Evolutionary conservation across 2,113 vertebrate genomes (phyloP), one percentile per base, ranked within the genome.

Genomic region (Toxostoma redivivum): DNA sequence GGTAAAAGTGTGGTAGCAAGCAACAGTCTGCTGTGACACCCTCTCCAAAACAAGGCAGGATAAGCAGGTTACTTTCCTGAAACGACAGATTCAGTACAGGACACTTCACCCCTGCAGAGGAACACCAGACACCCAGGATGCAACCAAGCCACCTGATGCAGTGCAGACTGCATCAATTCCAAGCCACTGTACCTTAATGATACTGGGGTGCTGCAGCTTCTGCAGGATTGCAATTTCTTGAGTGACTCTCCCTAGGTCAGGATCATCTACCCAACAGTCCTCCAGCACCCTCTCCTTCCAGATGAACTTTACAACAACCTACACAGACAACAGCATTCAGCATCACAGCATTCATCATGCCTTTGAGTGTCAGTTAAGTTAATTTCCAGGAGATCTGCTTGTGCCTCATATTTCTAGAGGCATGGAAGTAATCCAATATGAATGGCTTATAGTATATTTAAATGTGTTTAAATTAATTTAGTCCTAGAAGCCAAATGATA

Each of bases 251-350:
- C 99, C 99, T 78, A 99, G 93, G 47, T 98, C 97, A 86, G 98
- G 98, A 81, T 99, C 99, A 8, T 99, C 98, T 7, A 99, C 96
- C 99, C 99, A 99, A 96, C 98, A 99, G 88, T 99, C 99, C 22
- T 97, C 98, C 70, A 99, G 96, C 58, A 99, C 98, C 48, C 97
- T 98, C 84, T 98, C 97, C 97, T 99, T 99, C 96, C 97, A 98
- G 83, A 99, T 99, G 95, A 99, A 99, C 96, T 99, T 99, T 25
- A 99, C 99, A 6, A 99, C 97, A 56, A 98, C 99, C 99, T 98
- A 23, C 3, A 33, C 9, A 86, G 80, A 85, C 37, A 70, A 65
- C 16, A 78, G 44, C 50, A 73, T 11, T 62, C 37, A 78, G 53
- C 8, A 48, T 25, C 48, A 48, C n/a, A 79, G 35, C 28, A 42